Evolutionary conservation across 1,140 invertebrate species (phyloP).

Genomic region (Ips nitidus): DNA sequence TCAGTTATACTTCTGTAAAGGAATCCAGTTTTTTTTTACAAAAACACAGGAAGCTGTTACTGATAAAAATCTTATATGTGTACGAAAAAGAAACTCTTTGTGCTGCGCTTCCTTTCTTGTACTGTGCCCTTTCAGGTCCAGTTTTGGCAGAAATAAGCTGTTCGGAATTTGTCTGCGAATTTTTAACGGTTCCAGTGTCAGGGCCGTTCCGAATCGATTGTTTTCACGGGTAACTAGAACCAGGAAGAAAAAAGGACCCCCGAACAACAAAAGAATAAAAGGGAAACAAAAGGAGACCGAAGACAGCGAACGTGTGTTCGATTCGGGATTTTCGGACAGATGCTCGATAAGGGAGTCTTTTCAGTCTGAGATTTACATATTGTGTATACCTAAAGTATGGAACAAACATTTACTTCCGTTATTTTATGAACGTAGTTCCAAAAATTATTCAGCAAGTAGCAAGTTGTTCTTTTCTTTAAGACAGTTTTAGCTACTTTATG

Average conservation of each 20-base stretch:
- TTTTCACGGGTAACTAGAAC: slow-evolving; percentile 31
- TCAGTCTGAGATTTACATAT: not conserved
- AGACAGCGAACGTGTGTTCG: slow-evolving; percentile 32
- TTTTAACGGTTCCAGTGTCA: slow-evolving; percentile 29
- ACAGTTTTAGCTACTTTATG: too few relatives aligned
- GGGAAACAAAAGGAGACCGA: slow-evolving; percentile 25
- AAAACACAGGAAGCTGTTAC: not conserved
- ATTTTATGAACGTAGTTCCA: too few relatives aligned
- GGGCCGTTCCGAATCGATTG: slow-evolving; percentile 32
- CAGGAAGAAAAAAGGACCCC: slow-evolving; percentile 29
- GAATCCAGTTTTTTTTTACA: not conserved
- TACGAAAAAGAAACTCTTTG: too few relatives aligned
- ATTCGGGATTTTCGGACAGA: slow-evolving; percentile 23
- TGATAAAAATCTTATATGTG: not conserved
- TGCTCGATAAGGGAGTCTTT: slow-evolving; percentile 22
- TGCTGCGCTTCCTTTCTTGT: too few relatives aligned
- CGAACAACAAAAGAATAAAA: slow-evolving; percentile 28
- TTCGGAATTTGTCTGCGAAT: slow-evolving; percentile 22
- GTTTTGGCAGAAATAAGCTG: slow-evolving; percentile 10
- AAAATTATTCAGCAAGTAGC: too few relatives aligned
- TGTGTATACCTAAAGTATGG: not conserved
- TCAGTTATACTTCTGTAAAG: too few relatives aligned
- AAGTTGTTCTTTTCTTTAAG: too few relatives aligned
- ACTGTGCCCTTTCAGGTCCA: too few relatives aligned
- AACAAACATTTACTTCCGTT: too few relatives aligned